Evolutionary conservation across 2,797 vertebrate genomes (phyloP), one percentile per base, ranked within the genome.

Genomic region (Tokudaia muenninki): DNA sequence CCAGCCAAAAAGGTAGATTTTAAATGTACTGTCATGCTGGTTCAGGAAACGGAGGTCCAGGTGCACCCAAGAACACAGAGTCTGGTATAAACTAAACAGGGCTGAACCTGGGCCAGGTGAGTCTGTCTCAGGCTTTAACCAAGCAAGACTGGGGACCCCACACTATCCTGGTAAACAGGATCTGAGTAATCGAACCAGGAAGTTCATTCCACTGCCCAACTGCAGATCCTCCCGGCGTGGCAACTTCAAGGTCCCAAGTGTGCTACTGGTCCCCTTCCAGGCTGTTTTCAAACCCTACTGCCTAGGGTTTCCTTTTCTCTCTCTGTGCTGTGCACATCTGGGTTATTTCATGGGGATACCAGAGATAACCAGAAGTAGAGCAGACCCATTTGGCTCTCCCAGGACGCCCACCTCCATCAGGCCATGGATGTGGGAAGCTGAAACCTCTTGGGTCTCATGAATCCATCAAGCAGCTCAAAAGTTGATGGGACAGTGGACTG

Each of bases 11-110:
- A 52, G 52, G 12, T 52, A 52, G 11, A 52, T 3, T 82, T 57
- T 70, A 9, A n/a, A 21, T 7, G 21, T 22, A 0, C n/a, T 11
- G 0, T 7, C 1, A 1, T 29, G 50, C 37, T 0, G 0, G 0
- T 2, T 2, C 31, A 59, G 75, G 78, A 91, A 55, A 21, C n/a
- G 0, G 3, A 84, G 8, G 13, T 22, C 31, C 47, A 1, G 3
- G 34, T 19, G 55, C 22, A 31, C 13, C 91, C 22, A 2, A 41
- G 59, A 52, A 9, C n/a, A 2, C n/a, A 17, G 79, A 9, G 7
- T 0, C 21, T 0, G 0, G 37, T 67, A 34, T 92, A 41, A 37
- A 22, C 34, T 92, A 61, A 7, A 41, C 61, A 24, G n/a, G 79
- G 29, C 41, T 11, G 4, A 59, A 17, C 2, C 59, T 21, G 16